phyloP scores from a whole-genome alignment of 2,797 vertebrate genomes.

The Spinus pinus region DNA sequence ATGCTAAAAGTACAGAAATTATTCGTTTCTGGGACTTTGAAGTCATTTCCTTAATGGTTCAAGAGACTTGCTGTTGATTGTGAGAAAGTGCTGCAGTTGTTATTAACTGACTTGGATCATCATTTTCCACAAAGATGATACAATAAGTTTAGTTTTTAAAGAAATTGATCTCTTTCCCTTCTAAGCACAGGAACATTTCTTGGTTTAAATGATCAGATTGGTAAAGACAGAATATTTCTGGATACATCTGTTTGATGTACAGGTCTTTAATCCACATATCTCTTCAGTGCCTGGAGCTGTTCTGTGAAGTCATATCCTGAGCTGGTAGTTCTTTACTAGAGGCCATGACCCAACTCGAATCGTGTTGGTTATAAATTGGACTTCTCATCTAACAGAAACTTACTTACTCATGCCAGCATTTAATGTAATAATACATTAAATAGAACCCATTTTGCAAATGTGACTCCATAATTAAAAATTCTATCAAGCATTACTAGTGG shows the following conservation, averaged over 20 bases:
- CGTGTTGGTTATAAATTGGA: background rate
- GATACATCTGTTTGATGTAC: background rate
- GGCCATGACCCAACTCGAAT: background rate
- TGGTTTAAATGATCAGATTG: slow-evolving; percentile 1
- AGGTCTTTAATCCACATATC: background rate
- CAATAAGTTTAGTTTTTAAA: background rate
- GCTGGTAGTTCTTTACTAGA: background rate
- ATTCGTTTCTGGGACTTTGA: background rate
- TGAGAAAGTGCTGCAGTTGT: background rate
- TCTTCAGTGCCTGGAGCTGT: background rate
- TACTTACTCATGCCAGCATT: background rate
- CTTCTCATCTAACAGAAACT: background rate
- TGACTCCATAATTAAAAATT: background rate
- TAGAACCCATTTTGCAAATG: background rate
- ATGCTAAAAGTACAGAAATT: background rate
- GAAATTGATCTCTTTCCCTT: background rate
- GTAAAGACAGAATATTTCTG: background rate
- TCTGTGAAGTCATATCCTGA: background rate
- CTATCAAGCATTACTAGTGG: background rate
- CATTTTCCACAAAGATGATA: background rate
- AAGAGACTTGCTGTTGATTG: background rate
- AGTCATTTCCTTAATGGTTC: background rate
- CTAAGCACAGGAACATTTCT: background rate
- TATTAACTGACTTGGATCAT: background rate
- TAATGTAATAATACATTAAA: background rate